Evolutionary conservation across 2,888 invertebrate species (phyloP), one percentile per base, ranked within the genome.

Genomic region (Bursaphelenchus okinawaensis): DNA sequence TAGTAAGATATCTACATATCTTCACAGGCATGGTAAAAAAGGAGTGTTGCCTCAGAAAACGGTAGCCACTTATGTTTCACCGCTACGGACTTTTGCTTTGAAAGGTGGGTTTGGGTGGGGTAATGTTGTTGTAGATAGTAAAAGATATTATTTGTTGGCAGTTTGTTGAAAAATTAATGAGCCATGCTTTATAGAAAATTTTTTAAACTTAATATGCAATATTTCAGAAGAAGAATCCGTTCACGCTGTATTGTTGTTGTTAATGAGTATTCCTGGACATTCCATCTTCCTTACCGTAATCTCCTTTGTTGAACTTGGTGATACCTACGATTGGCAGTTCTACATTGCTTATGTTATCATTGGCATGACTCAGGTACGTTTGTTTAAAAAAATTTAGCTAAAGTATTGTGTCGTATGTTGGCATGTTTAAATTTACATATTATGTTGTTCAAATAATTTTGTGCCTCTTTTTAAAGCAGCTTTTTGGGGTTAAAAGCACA

Each of bases 211-310:
- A 19, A 60, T 22, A 52, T 20, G 19, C 52, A 56, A 23, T 20
- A 22, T 63, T 75, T 52, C 63, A 79, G 77, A 73, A 59, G 73
- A 72, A 55, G 77, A 78, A 54, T 75, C 77, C 7, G 63, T 67
- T 22, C 70, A 75, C 12, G 72, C 75, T 6, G 66, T 70, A 19
- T 67, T 78, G 24, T 67, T 78, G 16, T 66, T 78, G 22, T 62
- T 64, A 9, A 73, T 79, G 28, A 69, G 72, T 19, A 55, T 79
- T 26, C 74, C 77, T 7, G 76, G 74, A 6, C 76, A 78, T 57
- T 52, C 72, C 16, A 54, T 79, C 52, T 79, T 79, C 67, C 69
- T 75, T 19, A 31, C 64, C 22, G 63, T 79, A 55, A 71, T 79
- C 16, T 73, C 75, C 23, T 27, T 59, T 12, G 51, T 59, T 16